Conservation (phyloP, 2,113 vertebrate genomes). For the Zapus hudsonius region DNA sequence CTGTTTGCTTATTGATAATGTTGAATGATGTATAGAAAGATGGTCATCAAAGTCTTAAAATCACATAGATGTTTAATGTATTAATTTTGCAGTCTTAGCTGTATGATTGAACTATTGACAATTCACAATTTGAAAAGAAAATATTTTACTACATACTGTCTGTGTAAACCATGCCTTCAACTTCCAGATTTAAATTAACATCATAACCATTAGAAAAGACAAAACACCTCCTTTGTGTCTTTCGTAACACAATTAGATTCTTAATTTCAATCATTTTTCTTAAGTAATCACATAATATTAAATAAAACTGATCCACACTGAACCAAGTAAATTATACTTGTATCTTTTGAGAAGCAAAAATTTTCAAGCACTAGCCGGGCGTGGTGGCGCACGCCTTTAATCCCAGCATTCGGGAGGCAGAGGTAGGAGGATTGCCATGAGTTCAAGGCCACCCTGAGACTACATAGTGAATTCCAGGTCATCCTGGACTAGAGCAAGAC, state of each 20-base stretch:
- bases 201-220: neutral
- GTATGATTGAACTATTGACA: neutral
- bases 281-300: conserved; percentile 42
- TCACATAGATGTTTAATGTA: neutral
- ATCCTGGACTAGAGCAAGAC: too few species aligned
- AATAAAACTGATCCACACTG: conserved; percentile 35
- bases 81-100: neutral
- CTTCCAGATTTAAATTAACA: conserved; percentile 21
- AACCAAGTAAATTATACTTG: conserved; percentile 5
- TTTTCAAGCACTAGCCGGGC: too few species aligned
- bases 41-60: neutral
- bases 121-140: conserved; percentile 4
- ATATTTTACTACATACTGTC: neutral
- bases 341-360: conserved; percentile 34
- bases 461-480: too few species aligned
- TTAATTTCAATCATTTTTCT: neutral
- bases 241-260: conserved; percentile 48
- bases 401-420: too few species aligned
- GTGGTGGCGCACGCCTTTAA: too few species aligned
- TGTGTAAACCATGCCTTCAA: neutral
- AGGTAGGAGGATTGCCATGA: too few species aligned
- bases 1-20: neutral
- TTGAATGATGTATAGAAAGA: neutral
- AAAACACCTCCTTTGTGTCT: neutral
- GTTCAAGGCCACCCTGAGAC: too few species aligned